Base-by-base conservation (phyloP, 2,797 vertebrate genomes). In the Enteromius thamalakanensis region DNA sequence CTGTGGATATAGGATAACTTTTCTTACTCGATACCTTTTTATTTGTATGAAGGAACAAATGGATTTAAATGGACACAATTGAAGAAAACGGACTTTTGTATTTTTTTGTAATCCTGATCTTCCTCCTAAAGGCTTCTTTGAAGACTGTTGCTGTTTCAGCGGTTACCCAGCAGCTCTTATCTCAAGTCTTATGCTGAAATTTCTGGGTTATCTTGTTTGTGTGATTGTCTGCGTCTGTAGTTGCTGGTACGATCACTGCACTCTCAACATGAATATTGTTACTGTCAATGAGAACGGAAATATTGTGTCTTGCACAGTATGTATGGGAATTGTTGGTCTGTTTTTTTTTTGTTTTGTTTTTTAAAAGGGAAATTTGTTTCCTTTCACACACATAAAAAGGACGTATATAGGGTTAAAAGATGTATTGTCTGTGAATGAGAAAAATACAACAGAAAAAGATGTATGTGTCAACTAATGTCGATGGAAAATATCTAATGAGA, bases 341-440 rank as follows among this genome's bases (percentile, higher is more conserved):
- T 79, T 83, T 77, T 42, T 42, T 42, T 37, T 32, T 32, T 32
- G 40, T 42, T 42, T 70, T 49, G 40, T 32, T 84, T 86, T 91
- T 62, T 15, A 92, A 92, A 90, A 76, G 78, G 87, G 82, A 83
- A 90, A 87, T 69, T 76, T 81, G 26, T 82, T 87, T 86, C 89
- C 82, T 89, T 87, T 83, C 74, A 85, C 79, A 83, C 76, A 80
- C 6, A 75, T 51, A 29, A 74, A 84, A 81, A 85, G 86, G 2
- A 72, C 9, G 7, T 89, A 90, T 88, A 89, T 87, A 91, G 55
- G 88, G 91, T 88, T 90, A 89, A 91, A 81, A 85, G 90, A 82
- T 93, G 89, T 90, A 84, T 83, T 88, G 90, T 91, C 86, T 91
- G 89, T 87, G 87, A 85, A 75, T 84, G 85, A 88, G 86, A 88